These are phyloP conservation scores for Cyprinodon tularosa DNA, from an alignment of 2,113 vertebrate species.

Conservation along the genomic window DNA sequence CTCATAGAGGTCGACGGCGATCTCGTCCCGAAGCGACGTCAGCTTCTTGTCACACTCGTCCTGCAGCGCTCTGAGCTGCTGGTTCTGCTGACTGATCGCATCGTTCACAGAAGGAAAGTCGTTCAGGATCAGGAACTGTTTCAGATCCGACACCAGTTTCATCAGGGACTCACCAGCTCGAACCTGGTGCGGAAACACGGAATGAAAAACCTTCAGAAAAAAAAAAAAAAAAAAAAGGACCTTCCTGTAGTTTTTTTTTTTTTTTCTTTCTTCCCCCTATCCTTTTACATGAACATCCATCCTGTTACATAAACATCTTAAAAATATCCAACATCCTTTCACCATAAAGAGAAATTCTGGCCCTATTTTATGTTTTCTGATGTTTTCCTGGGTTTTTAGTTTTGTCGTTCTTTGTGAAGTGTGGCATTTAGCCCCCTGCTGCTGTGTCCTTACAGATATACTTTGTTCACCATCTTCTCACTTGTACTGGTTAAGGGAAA, in stretches of 20 bases:
- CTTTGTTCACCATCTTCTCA: too few species aligned
- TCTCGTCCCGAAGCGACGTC: slow-evolving; percentile 91
- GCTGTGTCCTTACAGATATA: too few species aligned
- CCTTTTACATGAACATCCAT: too few species aligned
- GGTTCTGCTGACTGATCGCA: slow-evolving; percentile 93
- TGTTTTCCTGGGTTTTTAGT: background rate
- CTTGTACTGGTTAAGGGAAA: too few species aligned
- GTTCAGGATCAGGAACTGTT: slow-evolving; percentile 97
- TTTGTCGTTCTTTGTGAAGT: background rate
- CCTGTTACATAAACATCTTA: too few species aligned
- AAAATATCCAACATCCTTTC: background rate
- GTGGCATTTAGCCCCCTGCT: background rate
- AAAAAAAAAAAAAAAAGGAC: too few species aligned
- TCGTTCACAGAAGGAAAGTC: slow-evolving; percentile 98
- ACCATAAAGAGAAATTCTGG: background rate
- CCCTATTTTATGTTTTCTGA: background rate
- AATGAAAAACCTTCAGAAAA: background rate
- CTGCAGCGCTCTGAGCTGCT: slow-evolving; percentile 90
- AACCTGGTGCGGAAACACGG: slow-evolving; percentile 78
- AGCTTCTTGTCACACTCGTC: slow-evolving; percentile 98
- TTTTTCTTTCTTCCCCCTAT: too few species aligned
- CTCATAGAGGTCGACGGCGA: slow-evolving; percentile 98
- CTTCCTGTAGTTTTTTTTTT: too few species aligned
- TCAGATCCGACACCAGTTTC: slow-evolving; percentile 97
- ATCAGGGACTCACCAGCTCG: slow-evolving; percentile 96